Evolutionary conservation across 2,888 invertebrate species (phyloP).

Genomic region (Chrysolina oricalcia): DNA sequence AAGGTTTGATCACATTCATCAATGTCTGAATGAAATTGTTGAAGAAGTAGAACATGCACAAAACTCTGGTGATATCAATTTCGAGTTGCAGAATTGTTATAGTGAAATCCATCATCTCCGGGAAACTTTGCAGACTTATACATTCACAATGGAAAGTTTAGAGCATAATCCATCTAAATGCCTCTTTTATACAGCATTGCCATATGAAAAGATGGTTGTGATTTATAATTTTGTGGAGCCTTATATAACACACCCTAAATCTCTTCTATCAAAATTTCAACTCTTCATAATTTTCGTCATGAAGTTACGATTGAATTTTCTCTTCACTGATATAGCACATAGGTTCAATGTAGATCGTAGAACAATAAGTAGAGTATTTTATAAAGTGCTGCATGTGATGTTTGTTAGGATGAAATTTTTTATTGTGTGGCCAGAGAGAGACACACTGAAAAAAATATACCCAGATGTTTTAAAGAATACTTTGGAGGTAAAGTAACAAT

Average conservation of each 20-base stretch:
- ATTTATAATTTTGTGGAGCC: too few relatives aligned
- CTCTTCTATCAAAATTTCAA: slow-evolving; percentile 16
- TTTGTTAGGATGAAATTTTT: slow-evolving; percentile 37
- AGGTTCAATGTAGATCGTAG: too few relatives aligned
- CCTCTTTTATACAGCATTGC: neutral
- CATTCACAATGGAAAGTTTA: slow-evolving; percentile 1
- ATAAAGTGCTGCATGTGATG: neutral
- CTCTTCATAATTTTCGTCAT: neutral
- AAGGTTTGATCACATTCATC: neutral
- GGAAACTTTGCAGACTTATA: neutral
- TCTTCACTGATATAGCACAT: too few relatives aligned
- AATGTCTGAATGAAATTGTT: neutral
- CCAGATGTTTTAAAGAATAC: slow-evolving; percentile 46
- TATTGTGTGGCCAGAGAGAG: slow-evolving; percentile 49
- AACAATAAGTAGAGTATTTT: neutral
- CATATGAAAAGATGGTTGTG: slow-evolving; percentile 12
- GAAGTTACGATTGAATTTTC: too few relatives aligned
- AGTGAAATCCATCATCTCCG: neutral
- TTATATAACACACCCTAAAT: slow-evolving; percentile 18
- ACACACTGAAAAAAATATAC: slow-evolving; percentile 39
- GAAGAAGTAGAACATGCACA: neutral
- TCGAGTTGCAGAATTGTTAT: too few relatives aligned
- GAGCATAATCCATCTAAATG: neutral
- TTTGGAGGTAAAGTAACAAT: slow-evolving; percentile 44
- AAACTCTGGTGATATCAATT: too few relatives aligned